phyloP scores from a whole-genome alignment of 2,113 vertebrate genomes.

The Xyrauchen texanus region DNA sequence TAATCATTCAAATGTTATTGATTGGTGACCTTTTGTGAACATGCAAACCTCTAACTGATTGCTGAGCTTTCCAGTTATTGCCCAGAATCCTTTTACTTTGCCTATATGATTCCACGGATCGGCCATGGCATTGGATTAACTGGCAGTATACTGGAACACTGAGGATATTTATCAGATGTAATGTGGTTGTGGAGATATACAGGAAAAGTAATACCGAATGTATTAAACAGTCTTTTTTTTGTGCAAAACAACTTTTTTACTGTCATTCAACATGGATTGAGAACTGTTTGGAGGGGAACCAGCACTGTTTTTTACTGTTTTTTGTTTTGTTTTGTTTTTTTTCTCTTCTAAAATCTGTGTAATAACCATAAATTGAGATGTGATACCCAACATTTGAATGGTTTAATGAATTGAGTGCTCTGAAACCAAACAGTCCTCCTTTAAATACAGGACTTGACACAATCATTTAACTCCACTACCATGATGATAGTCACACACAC shows the following conservation, averaged over 20 bases:
- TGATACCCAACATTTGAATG: neutral
- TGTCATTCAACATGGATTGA: neutral
- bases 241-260: no score
- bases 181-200: neutral
- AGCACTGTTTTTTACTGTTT: neutral
- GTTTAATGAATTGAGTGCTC: slow-evolving; percentile 1
- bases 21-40: neutral
- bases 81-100: neutral
- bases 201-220: neutral
- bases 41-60: neutral
- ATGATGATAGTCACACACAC: slow-evolving; percentile 24
- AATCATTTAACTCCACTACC: slow-evolving; percentile 14
- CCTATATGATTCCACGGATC: slow-evolving; percentile 1
- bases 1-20: neutral
- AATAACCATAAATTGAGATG: neutral
- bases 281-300: neutral
- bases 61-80: slow-evolving; percentile 9
- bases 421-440: neutral
- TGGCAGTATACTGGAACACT: neutral
- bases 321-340: no score
- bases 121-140: neutral
- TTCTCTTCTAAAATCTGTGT: no score
- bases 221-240: neutral
- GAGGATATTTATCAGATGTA: neutral
- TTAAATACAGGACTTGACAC: neutral